A percentile compares a stretch with the other conserved stretches of the same genome.
These are phyloP conservation scores for Turritopsis dohrnii DNA, from an alignment of 30 jellyfish, hydroid and myxozoan genomes.

Conservation along the genomic window DNA sequence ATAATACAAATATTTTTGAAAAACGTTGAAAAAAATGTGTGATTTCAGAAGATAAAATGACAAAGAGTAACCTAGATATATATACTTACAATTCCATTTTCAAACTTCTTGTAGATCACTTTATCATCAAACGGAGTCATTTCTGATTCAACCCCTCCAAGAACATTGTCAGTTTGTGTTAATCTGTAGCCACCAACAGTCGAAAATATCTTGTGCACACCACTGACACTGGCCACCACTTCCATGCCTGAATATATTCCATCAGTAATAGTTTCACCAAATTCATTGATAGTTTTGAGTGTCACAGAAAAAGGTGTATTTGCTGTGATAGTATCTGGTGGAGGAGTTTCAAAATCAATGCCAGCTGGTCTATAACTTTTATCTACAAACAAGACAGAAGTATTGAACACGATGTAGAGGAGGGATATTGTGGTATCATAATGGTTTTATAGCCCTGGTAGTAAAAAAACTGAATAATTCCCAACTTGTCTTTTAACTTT, in stretches of 20 bases:
- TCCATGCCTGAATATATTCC: conserved; percentile 26
- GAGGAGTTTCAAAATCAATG: conserved; percentile 29
- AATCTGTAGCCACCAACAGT: conserved; percentile 27
- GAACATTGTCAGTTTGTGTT: conserved; percentile 10
- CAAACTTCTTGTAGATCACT: background rate
- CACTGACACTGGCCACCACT: conserved; percentile 14
- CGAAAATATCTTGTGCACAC: conserved; percentile 11
- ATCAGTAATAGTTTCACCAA: conserved; percentile 9
- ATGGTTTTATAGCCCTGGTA: no score
- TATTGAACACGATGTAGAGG: no score
- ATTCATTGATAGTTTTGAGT: conserved; percentile 19
- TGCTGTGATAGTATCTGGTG: conserved; percentile 46
- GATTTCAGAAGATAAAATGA: background rate
- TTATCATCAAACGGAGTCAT: background rate
- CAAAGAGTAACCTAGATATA: background rate
- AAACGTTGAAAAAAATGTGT: background rate
- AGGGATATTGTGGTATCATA: no score
- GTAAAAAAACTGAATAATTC: no score
- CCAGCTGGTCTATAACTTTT: background rate
- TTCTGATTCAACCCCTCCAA: conserved; percentile 25
- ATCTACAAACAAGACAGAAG: background rate
- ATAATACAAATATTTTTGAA: no score
- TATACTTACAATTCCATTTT: conserved; percentile 26
- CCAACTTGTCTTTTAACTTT: no score
- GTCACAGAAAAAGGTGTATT: conserved; percentile 41